A percentile compares a stretch with the other conserved stretches of the same genome.
phyloP scores from a whole-genome alignment of 2,797 vertebrate genomes.

The Calcarius lapponicus region DNA sequence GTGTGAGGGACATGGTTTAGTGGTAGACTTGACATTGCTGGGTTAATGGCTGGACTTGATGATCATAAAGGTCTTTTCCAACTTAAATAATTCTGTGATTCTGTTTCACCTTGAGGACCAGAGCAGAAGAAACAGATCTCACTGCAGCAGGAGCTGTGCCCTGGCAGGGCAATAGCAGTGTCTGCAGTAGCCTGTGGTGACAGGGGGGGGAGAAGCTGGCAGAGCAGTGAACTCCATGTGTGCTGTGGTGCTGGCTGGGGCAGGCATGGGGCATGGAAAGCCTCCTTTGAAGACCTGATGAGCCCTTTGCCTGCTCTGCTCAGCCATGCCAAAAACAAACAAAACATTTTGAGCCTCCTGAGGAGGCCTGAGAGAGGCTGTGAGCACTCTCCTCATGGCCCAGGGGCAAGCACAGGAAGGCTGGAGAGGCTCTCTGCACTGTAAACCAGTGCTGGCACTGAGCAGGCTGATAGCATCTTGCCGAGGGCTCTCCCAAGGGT shows the following conservation, averaged over 20 bases:
- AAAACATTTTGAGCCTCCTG: background rate
- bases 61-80: background rate
- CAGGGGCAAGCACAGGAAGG: background rate
- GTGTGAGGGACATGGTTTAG: background rate
- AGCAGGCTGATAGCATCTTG: background rate
- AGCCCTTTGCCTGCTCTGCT: background rate
- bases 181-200: background rate
- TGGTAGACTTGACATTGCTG: background rate
- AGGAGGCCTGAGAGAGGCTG: background rate
- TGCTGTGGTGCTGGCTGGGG: background rate
- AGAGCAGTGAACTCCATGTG: background rate
- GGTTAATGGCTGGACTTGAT: background rate
- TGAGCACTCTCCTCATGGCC: background rate
- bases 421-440: background rate
- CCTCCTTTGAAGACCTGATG: background rate
- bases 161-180: background rate
- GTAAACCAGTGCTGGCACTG: background rate
- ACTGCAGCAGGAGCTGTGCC: background rate
- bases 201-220: background rate
- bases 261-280: background rate
- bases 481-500: fast-evolving
- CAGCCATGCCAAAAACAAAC: background rate
- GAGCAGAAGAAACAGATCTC: background rate
- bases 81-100: background rate
- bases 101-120: background rate